Conservation (phyloP, 2,888 invertebrate species). For the Phyllotreta cruciferae region DNA sequence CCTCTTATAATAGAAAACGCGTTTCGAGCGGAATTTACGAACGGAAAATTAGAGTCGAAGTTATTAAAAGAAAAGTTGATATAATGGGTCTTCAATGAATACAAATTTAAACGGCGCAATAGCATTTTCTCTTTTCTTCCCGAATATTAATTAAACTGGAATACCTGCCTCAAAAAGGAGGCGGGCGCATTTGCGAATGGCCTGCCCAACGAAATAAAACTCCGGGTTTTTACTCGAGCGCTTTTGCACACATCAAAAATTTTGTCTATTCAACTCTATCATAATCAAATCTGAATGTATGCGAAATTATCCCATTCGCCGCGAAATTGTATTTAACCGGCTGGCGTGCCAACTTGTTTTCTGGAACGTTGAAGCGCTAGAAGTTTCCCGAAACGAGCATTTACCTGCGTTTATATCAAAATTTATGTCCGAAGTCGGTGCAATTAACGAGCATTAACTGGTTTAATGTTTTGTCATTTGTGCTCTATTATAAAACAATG, state of each 20-base stretch:
- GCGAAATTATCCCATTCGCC: slow-evolving; percentile 14
- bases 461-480: slow-evolving; percentile 52
- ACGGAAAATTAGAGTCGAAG: slow-evolving; percentile 16
- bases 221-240: too few relatives aligned
- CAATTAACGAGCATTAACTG: slow-evolving; percentile 56
- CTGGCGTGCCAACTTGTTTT: slow-evolving; percentile 12
- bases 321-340: slow-evolving; percentile 7
- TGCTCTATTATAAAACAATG: slow-evolving; percentile 28
- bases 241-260: too few relatives aligned
- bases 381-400: slow-evolving; percentile 32
- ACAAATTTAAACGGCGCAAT: slow-evolving; percentile 10
- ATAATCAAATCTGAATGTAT: slow-evolving; percentile 1
- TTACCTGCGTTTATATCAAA: slow-evolving; percentile 51
- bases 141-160: too few relatives aligned
- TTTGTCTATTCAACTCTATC: not conserved
- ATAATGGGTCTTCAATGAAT: slow-evolving; percentile 6
- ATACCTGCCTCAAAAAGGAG: too few relatives aligned
- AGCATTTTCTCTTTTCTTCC: too few relatives aligned
- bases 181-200: too few relatives aligned
- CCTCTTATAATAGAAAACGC: too few relatives aligned
- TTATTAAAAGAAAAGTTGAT: slow-evolving; percentile 18
- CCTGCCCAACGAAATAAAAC: too few relatives aligned
- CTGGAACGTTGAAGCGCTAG: slow-evolving; percentile 13
- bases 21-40: too few relatives aligned
- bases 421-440: slow-evolving; percentile 54